phyloP scores from a whole-genome alignment of 2,888 invertebrate species.

The Eilema caniola region DNA sequence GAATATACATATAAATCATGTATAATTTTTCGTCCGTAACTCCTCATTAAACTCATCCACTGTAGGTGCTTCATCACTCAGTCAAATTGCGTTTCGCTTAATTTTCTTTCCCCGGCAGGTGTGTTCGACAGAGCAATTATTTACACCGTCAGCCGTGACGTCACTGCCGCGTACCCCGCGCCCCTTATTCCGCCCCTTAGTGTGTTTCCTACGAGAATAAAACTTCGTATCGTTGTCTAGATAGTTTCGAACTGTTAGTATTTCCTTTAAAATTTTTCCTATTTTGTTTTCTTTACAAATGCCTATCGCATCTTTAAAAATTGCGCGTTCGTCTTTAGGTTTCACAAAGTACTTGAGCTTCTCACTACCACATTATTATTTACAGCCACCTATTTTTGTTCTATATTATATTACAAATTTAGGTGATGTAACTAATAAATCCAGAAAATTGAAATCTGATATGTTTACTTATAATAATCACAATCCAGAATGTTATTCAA shows the following conservation, averaged over 20 bases:
- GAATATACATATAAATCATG: slow-evolving; percentile 43
- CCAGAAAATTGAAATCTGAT: slow-evolving; percentile 24
- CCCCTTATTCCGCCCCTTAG: slow-evolving; percentile 52
- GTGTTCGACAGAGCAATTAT: slow-evolving; percentile 87
- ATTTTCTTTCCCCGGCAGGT: slow-evolving; percentile 86
- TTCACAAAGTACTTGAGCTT: slow-evolving; percentile 20
- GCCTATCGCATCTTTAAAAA: slow-evolving; percentile 59
- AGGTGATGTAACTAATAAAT: slow-evolving; percentile 16
- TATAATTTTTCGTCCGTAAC: slow-evolving; percentile 80
- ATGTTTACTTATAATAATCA: slow-evolving; percentile 54
- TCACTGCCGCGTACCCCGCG: slow-evolving; percentile 64
- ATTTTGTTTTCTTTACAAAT: slow-evolving; percentile 59
- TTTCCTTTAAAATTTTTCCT: slow-evolving; percentile 66
- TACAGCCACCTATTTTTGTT: neutral
- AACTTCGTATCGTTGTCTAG: slow-evolving; percentile 73
- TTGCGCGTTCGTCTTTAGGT: slow-evolving; percentile 49
- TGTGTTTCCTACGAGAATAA: slow-evolving; percentile 67
- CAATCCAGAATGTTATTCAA: slow-evolving; percentile 64
- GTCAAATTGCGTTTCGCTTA: slow-evolving; percentile 87
- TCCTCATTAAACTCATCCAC: slow-evolving; percentile 85
- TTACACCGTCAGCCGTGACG: slow-evolving; percentile 84
- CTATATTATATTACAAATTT: neutral
- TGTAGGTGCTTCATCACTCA: slow-evolving; percentile 85
- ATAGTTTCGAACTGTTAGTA: slow-evolving; percentile 74
- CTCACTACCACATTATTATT: neutral